phyloP scores from a whole-genome alignment of 2,113 vertebrate genomes.

The Varanus komodoensis region DNA sequence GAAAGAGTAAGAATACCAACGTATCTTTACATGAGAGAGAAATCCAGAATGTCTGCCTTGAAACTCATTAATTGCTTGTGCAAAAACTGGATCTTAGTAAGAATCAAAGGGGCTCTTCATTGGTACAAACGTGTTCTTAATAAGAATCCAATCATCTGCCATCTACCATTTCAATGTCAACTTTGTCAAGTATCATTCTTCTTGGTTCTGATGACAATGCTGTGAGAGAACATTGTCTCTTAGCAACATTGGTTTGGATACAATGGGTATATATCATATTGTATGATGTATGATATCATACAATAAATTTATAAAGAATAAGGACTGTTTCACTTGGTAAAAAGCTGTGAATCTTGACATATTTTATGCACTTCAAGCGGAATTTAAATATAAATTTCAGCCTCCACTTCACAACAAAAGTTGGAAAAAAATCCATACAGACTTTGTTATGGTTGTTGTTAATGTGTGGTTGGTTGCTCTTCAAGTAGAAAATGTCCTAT shows the following conservation, averaged over 20 bases:
- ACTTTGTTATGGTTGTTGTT: background rate
- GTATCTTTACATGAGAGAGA: background rate
- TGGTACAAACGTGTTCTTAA: background rate
- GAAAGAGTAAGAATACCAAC: background rate
- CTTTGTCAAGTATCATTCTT: slow-evolving; percentile 5
- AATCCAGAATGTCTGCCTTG: background rate
- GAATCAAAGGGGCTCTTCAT: background rate
- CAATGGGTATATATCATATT: background rate
- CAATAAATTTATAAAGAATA: background rate
- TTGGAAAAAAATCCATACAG: slow-evolving; percentile 34
- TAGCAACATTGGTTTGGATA: slow-evolving; percentile 5
- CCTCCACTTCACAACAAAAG: slow-evolving; percentile 12
- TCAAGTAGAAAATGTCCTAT: background rate
- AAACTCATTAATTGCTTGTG: background rate
- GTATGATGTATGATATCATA: no score
- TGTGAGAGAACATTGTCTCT: background rate
- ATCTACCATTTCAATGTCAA: background rate
- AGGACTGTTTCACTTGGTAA: background rate
- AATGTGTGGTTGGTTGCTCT: background rate
- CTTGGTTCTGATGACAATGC: background rate
- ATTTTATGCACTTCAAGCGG: background rate
- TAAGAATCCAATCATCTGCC: slow-evolving; percentile 13
- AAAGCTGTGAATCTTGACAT: background rate
- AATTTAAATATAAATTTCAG: slow-evolving; percentile 30
- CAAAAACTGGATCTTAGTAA: background rate